Base-by-base conservation (phyloP, 1,140 invertebrate species). In the Lucilia sericata region DNA sequence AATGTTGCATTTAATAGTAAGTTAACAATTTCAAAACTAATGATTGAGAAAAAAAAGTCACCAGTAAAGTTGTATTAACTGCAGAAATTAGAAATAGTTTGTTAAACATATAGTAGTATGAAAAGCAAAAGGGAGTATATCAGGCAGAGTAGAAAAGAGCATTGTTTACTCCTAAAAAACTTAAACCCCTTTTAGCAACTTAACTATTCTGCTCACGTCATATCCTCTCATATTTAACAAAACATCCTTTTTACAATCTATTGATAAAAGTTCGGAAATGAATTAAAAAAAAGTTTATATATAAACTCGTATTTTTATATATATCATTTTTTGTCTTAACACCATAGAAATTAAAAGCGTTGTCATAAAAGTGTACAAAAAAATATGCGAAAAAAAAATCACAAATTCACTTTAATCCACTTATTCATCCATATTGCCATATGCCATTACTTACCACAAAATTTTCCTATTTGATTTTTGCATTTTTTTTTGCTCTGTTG, bases 401-500 rank as follows among this genome's bases (percentile, higher is more conserved):
- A 42, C 10, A 49, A 78, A 80, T 80, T 80, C 65, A 17, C n/a
- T 80, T 17, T 80, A 80, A 80, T 51, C 76, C 42, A 80, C 21
- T 80, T 80, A 80, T 80, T 49, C 76, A 80, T 80, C 21, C 76
- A 80, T 80, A 49, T 80, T 78, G 75, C 13, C 75, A 78, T 78
- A 47, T 80, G 76, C 42, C 47, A 80, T 19, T 21, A 49, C 21
- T 80, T 30, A 21, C 76, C 76, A 80, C 76, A 80, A 80, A 47
- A 47, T 47, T 78, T 19, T 47, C 13, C 36, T 7, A 9, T 36
- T 34, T 49, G 36, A 36, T 36, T 76, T 76, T 76, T 76, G 36
- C 14, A 74, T 21, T 42, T 34, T 8, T 42, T 42, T 42, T 42
- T 42, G 8, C 10, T 47, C 17, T 5, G 34, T 42, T 14, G 42